phyloP scores from a whole-genome alignment of 35 echinoderm and acorn worm genomes.

The Amphiura filiformis region DNA sequence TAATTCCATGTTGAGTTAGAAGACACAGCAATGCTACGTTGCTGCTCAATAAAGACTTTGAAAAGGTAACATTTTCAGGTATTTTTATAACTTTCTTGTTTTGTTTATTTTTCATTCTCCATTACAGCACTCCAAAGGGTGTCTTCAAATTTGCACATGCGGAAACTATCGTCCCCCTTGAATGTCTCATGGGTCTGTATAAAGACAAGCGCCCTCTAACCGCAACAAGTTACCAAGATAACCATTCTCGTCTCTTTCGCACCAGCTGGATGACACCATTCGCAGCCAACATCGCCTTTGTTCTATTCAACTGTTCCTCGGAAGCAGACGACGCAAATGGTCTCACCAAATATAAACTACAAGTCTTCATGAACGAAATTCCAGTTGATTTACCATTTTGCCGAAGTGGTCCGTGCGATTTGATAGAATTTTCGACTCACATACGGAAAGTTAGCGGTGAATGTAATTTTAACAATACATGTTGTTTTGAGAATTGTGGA shows the following conservation, averaged over 20 bases:
- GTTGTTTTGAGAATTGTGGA: background rate
- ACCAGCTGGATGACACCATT: slow-evolving; percentile 22
- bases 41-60: too few relatives aligned
- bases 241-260: slow-evolving; percentile 30
- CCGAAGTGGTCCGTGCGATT: background rate
- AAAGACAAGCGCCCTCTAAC: background rate
- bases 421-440: background rate
- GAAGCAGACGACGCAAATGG: background rate
- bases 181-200: slow-evolving; percentile 24
- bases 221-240: slow-evolving; percentile 23
- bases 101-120: background rate
- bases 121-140: slow-evolving; percentile 22
- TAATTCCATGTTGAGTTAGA: too few relatives aligned
- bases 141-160: slow-evolving; percentile 64
- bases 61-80: too few relatives aligned
- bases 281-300: slow-evolving; percentile 32
- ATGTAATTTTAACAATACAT: slow-evolving; percentile 14
- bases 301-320: slow-evolving; percentile 19
- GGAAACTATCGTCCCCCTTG: slow-evolving; percentile 16
- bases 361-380: slow-evolving; percentile 13
- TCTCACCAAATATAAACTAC: background rate
- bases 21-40: too few relatives aligned
- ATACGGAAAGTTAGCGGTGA: background rate
- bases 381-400: slow-evolving; percentile 24
- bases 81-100: too few relatives aligned